Base-by-base conservation (phyloP, 1,140 invertebrate species). In the Calephelis virginiensis region DNA sequence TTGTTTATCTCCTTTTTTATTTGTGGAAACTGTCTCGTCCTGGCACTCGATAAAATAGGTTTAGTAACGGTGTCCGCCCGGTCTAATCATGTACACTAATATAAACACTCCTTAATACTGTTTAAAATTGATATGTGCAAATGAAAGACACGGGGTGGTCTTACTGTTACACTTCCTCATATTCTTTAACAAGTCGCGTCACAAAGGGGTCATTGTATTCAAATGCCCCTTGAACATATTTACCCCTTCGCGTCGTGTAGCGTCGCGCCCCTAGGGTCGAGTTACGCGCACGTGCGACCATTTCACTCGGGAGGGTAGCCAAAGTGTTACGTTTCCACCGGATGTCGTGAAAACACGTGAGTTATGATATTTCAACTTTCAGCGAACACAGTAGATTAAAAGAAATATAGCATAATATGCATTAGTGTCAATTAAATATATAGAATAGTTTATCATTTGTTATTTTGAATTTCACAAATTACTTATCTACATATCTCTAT, bases 261-360 rank as follows among this genome's bases (percentile, higher is more conserved):
- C 0, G 10, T 56, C 50, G 50, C 28, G 50, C 50, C 50, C 50
- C 50, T 56, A 56, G 14, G 28, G 50, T 56, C 28, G 50, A 12
- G 50, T 56, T 56, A 56, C 50, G 11, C 50, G 50, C 50, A 56
- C 50, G 50, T 56, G 50, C 50, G 50, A 56, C 17, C 10, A 12
- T 17, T 12, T 3, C 50, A 6, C 50, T 56, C 11, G 14, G 6
- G 10, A 56, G 50, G 50, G 50, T 56, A 13, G 50, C 17, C 50
- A 14, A 28, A 9, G 17, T 12, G 28, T 56, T 56, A 28, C 11
- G 37, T 37, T 37, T 11, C 10, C 28, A 37, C 50, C 50, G 50
- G 50, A 56, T 56, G 28, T 56, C 28, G 12, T 28, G 28, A 28
- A 12, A 17, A 56, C n/a, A 10, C 10, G 17, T 12, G 50, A 12